Conservation (phyloP, 2,797 vertebrate genomes). For the Pagetopsis macropterus region DNA sequence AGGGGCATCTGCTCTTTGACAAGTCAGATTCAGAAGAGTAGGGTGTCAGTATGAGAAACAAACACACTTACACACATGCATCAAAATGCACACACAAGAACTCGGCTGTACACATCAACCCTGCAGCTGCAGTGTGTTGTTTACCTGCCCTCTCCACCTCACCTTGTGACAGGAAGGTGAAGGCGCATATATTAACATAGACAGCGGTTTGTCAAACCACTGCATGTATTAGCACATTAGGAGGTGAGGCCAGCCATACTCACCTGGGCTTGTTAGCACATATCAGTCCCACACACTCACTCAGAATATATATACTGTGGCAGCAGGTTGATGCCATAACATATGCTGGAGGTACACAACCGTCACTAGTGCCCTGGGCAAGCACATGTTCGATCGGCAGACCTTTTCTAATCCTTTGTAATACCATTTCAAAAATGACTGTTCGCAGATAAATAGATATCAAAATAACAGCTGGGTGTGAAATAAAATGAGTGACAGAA, state of each 20-base stretch:
- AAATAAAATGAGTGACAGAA: background rate
- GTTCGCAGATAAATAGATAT: background rate
- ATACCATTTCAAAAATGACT: background rate
- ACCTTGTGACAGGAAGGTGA: constrained; percentile 87
- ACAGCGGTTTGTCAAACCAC: constrained; percentile 88
- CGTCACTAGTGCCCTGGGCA: constrained; percentile 23
- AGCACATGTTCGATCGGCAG: background rate
- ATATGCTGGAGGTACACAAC: constrained; percentile 43
- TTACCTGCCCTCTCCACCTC: constrained; percentile 78
- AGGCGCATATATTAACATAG: constrained; percentile 91
- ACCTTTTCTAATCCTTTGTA: background rate
- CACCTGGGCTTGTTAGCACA: constrained; percentile 89
- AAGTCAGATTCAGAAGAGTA: constrained; percentile 69
- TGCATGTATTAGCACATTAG: constrained; percentile 91
- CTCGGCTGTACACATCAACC: constrained; percentile 29
- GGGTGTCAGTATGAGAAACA: constrained; percentile 64
- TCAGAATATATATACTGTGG: constrained; percentile 59
- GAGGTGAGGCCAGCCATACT: constrained; percentile 79
- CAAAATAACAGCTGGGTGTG: constrained; percentile 4
- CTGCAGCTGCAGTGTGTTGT: constrained; percentile 72
- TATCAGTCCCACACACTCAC: constrained; percentile 68
- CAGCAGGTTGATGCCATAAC: constrained; percentile 54
- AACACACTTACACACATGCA: constrained; percentile 44
- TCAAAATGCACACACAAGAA: constrained; percentile 33
- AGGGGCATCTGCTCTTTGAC: constrained; percentile 76